Percentiles rank a stretch among this genome's conserved stretches.
These are phyloP conservation scores for Vulpes vulpes DNA, from an alignment of 2,113 vertebrate genomes.

Conservation along the genomic window DNA sequence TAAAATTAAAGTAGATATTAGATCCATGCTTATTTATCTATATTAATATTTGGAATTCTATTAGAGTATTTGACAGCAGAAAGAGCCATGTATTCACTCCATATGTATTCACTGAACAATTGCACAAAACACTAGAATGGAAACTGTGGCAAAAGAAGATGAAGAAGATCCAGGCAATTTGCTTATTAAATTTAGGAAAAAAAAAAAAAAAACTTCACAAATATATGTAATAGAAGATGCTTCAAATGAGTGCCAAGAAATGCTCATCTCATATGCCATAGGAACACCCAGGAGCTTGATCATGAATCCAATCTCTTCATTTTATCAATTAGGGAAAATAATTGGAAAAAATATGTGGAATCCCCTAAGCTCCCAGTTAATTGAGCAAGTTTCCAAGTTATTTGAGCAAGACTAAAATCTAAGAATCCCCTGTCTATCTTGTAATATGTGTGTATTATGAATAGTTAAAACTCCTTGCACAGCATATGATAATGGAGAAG, in stretches of 20 bases:
- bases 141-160: not conserved
- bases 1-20: not conserved
- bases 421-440: not conserved
- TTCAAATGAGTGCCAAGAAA: not conserved
- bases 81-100: not conserved
- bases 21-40: not conserved
- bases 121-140: not conserved
- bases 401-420: not conserved
- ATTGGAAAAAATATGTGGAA: not conserved
- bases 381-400: not conserved
- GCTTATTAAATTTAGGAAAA: not conserved
- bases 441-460: not conserved
- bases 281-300: not conserved
- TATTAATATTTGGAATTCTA: not conserved
- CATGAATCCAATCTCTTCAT: not conserved
- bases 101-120: not conserved
- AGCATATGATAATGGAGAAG: not conserved
- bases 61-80: not conserved
- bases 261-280: not conserved
- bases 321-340: not conserved
- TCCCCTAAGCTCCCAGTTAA: not conserved
- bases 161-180: not conserved
- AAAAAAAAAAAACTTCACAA: not conserved
- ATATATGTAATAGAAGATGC: not conserved
- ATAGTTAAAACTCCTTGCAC: not conserved